phyloP scores from a whole-genome alignment of 1,140 invertebrate genomes.

The Pachypeltis micranthus region DNA sequence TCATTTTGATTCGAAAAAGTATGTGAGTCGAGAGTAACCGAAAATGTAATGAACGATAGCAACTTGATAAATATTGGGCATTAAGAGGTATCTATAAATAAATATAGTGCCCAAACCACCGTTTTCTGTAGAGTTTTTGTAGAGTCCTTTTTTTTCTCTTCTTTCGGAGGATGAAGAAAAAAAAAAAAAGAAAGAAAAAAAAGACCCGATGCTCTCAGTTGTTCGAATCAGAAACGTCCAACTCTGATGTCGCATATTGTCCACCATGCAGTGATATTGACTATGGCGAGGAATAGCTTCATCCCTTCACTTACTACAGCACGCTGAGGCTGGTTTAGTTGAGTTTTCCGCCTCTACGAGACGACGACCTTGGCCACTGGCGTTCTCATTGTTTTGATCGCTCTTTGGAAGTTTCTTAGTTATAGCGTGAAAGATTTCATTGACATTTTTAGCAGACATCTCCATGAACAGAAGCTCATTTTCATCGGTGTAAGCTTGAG shows the following conservation, averaged over 20 bases:
- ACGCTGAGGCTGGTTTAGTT: slow-evolving; percentile 69
- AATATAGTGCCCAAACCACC: slow-evolving; percentile 8
- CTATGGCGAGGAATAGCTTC: slow-evolving; percentile 2
- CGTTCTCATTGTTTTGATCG: slow-evolving; percentile 64
- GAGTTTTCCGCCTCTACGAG: slow-evolving; percentile 68
- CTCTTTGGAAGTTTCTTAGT: slow-evolving; percentile 96
- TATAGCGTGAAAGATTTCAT: slow-evolving; percentile 94
- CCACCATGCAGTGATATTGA: slow-evolving; percentile 9
- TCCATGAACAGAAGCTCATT: slow-evolving; percentile 99
- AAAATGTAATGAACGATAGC: not conserved
- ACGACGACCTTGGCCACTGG: slow-evolving; percentile 60
- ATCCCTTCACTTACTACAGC: slow-evolving; percentile 80
- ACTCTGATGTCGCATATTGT: not conserved
- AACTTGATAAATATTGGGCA: not conserved
- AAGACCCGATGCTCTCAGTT: not conserved
- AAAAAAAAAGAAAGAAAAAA: no score
- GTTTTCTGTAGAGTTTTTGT: not conserved
- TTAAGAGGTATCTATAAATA: slow-evolving; percentile 1
- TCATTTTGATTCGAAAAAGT: no score
- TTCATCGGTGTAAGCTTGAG: slow-evolving; percentile 96
- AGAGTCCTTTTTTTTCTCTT: no score
- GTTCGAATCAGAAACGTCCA: not conserved
- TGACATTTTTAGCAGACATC: slow-evolving; percentile 98
- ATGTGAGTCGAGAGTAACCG: no score
- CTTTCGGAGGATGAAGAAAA: no score